Percentiles rank a stretch among this genome's conserved stretches.
Evolutionary conservation across 2,888 invertebrate species (phyloP).

Genomic region (Acrocyrtus sp.): DNA sequence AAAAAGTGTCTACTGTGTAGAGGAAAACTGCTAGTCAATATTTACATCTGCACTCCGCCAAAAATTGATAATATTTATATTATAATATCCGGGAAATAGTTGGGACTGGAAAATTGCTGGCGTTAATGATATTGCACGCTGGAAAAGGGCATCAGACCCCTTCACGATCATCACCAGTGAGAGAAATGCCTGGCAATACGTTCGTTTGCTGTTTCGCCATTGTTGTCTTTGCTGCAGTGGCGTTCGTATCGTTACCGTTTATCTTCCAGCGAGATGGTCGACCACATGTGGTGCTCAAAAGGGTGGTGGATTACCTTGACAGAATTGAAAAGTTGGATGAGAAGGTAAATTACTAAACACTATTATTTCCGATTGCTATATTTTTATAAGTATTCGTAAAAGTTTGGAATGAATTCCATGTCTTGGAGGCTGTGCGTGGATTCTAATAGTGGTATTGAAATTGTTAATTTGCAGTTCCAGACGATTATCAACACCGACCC

Average conservation of each 20-base stretch:
- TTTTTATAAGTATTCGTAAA: too few relatives aligned
- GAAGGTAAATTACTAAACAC: too few relatives aligned
- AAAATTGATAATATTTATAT: not conserved
- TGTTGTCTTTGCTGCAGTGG: conserved; percentile 25
- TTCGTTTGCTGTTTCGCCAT: conserved; percentile 34
- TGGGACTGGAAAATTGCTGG: not conserved
- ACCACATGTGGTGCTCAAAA: conserved; percentile 40
- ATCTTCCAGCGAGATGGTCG: conserved; percentile 45
- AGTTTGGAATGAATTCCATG: not conserved
- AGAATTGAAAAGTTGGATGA: conserved; percentile 47
- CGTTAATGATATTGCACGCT: not conserved
- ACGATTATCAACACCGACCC: conserved; percentile 51
- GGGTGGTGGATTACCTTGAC: conserved; percentile 43
- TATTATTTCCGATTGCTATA: too few relatives aligned
- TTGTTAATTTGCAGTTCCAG: conserved; percentile 40
- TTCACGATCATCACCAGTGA: not conserved
- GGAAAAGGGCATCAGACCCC: not conserved
- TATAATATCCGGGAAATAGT: not conserved
- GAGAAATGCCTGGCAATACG: conserved; percentile 37
- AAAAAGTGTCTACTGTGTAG: too few relatives aligned
- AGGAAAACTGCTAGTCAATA: too few relatives aligned
- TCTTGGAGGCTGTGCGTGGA: too few relatives aligned
- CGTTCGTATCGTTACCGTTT: conserved; percentile 39
- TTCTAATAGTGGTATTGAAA: too few relatives aligned
- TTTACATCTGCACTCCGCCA: too few relatives aligned